Conservation (phyloP, 2,113 vertebrate species). For the Lycaon pictus region DNA sequence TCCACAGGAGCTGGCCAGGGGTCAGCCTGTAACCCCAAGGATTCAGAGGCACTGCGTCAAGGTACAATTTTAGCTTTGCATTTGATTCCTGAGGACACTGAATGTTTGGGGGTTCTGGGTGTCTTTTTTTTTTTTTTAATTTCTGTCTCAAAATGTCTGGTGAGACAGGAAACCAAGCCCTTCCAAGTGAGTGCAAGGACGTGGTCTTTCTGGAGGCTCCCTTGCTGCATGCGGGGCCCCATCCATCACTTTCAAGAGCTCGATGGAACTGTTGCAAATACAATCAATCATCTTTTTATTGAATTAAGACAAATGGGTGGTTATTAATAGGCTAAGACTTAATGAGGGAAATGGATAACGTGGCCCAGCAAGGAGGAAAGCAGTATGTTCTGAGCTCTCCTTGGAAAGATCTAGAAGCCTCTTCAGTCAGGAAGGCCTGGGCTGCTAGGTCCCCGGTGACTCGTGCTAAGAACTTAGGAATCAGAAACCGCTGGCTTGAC, state of each 20-base stretch:
- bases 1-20: fast-evolving
- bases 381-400: not conserved
- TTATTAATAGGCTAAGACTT: constrained; percentile 80
- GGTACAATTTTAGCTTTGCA: fast-evolving
- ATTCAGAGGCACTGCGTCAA: fast-evolving
- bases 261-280: constrained; percentile 69
- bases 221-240: not conserved
- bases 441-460: not conserved
- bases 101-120: fast-evolving
- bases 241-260: constrained; percentile 77
- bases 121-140: not conserved
- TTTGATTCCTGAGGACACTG: not conserved
- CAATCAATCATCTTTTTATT: constrained; percentile 65
- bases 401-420: not conserved
- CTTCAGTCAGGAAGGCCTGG: not conserved
- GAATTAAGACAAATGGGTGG: constrained; percentile 81
- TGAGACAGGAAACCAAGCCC: not conserved
- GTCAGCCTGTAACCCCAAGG: not conserved
- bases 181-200: not conserved
- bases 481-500: fast-evolving
- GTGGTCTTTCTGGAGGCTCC: not conserved
- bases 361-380: not conserved
- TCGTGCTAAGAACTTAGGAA: fast-evolving
- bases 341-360: constrained; percentile 67
- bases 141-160: not conserved